phyloP scores from a whole-genome alignment of 2,113 vertebrate species.

The Cardinalis cardinalis region DNA sequence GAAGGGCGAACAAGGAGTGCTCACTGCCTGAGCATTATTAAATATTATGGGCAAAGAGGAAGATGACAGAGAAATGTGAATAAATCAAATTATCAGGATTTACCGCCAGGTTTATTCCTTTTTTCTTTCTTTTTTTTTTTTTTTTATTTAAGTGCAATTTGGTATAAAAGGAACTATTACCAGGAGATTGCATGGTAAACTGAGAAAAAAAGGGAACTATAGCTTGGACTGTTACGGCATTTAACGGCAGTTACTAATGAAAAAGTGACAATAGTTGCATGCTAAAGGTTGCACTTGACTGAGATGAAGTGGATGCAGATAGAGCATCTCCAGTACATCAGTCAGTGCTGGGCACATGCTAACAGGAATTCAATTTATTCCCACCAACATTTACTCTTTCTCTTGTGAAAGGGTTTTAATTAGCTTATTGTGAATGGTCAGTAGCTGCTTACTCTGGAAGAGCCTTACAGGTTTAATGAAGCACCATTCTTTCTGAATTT shows the following conservation, averaged over 20 bases:
- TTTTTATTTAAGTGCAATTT: not conserved
- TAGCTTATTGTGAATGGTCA: not conserved
- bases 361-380: slow-evolving; percentile 52
- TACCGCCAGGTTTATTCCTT: not conserved
- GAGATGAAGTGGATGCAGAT: slow-evolving; percentile 8
- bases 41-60: not conserved
- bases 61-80: not conserved
- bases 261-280: not conserved
- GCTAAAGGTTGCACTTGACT: slow-evolving; percentile 24
- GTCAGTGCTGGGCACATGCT: not conserved
- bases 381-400: slow-evolving; percentile 23
- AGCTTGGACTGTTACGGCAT: not conserved
- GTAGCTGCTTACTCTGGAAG: not conserved
- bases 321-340: not conserved
- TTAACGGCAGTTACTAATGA: not conserved
- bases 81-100: not conserved
- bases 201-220: not conserved
- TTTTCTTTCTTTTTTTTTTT: not conserved
- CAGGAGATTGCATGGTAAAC: not conserved
- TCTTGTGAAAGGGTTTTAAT: slow-evolving; percentile 26
- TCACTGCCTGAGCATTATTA: not conserved
- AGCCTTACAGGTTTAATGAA: not conserved
- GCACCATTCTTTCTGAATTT: not conserved
- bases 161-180: not conserved
- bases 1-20: not conserved